Evolutionary conservation across 2,797 vertebrate species (phyloP).

Genomic region (Catharus ustulatus): DNA sequence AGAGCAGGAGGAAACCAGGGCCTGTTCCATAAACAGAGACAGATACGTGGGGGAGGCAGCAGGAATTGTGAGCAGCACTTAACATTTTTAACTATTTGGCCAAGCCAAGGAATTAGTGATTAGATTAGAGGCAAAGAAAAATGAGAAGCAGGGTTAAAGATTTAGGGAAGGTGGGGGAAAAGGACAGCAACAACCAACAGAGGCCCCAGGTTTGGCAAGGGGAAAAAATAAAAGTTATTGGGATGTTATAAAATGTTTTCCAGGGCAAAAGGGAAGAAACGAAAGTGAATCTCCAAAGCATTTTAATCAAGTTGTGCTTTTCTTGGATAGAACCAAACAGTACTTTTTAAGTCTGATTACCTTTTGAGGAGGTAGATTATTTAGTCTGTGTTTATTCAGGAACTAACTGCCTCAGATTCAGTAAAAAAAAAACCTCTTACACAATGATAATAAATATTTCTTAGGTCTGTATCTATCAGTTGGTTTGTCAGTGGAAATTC

Average conservation of each 20-base stretch:
- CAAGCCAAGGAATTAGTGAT: conserved; percentile 76
- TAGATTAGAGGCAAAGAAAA: conserved; percentile 78
- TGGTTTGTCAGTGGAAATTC: not conserved
- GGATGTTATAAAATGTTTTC: conserved; percentile 54
- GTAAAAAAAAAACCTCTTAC: not conserved
- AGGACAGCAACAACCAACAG: not conserved
- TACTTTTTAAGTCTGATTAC: conserved; percentile 41
- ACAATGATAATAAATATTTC: conserved; percentile 31
- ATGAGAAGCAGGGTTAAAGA: conserved; percentile 31
- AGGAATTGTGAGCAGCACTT: conserved; percentile 77
- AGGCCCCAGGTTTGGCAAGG: not conserved
- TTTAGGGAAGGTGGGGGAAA: not conserved
- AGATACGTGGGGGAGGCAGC: conserved; percentile 78
- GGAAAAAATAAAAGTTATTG: conserved; percentile 38
- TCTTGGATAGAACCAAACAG: conserved; percentile 15
- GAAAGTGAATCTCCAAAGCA: conserved; percentile 49
- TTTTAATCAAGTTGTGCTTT: conserved; percentile 44
- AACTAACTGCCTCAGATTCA: conserved; percentile 59
- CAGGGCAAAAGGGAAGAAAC: conserved; percentile 35
- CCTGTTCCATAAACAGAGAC: conserved; percentile 83
- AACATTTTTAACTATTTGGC: conserved; percentile 82
- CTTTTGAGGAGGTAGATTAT: conserved; percentile 53
- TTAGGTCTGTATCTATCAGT: not conserved
- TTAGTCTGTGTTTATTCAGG: conserved; percentile 57
- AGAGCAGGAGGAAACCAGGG: conserved; percentile 81